Base-by-base conservation (phyloP, 2,888 invertebrate genomes). In the Osmoderma eremita region DNA sequence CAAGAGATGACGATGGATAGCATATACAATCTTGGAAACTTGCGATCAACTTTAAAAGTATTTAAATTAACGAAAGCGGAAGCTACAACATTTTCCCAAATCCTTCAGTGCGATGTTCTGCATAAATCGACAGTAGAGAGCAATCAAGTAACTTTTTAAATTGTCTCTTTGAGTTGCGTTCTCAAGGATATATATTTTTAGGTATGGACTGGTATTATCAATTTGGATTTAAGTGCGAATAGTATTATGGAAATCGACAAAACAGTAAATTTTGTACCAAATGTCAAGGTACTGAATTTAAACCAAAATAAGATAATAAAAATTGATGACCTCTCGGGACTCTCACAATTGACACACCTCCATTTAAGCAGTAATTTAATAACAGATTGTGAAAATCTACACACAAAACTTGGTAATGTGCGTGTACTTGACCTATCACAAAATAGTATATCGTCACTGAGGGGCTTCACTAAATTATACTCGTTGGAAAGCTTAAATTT, bases 371-470 rank as follows among this genome's bases (percentile, higher is more conserved):
- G 92, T 77, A 97, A 96, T 84, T 84, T 88, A 49, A 91, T 94
- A 74, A 80, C 84, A 0, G 79, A 87, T 3, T 90, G 95, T 72
- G 87, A 90, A 30, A 88, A 91, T 78, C 88, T 97, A 83, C 92
- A 96, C 79, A 88, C 90, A 3, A 92, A 92, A 80, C 86, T 98
- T 67, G 96, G 96, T 4, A 96, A 97, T 81, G 87, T 98, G 50
- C 88, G 91, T n/a, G 88, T 88, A 66, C 86, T 98, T 56, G 91
- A 94, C 78, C 81, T 98, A 54, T 91, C 94, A 0, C 92, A 94
- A 74, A 98, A 98, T 82, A 88, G 88, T 77, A 88, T 98, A 2
- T 86, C 85, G 17, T 86, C 88, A 0, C 82, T 95, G 0, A 83
- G 85, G 68, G 92, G 93, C 0, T 89, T 95, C 74, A 88, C 90